These are phyloP conservation scores for Lithobates pipiens DNA, from an alignment of 2,797 vertebrate genomes.

Conservation along the genomic window DNA sequence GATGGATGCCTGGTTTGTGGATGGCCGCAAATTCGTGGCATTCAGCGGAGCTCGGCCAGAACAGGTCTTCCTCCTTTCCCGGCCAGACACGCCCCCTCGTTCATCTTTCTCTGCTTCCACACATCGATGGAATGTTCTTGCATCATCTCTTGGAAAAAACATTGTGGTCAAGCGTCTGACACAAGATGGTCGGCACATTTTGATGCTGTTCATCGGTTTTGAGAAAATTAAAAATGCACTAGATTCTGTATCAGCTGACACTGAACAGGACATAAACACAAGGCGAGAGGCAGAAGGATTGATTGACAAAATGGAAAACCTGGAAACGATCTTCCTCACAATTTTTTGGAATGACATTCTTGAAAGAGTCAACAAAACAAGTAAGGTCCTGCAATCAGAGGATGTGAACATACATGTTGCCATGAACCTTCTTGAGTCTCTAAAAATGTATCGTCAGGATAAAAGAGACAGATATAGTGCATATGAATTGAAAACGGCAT, in stretches of 20 bases:
- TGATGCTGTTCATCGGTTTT: conserved; percentile 5
- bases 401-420: background rate
- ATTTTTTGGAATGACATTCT: too few species aligned
- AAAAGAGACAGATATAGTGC: background rate
- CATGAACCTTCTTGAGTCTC: background rate
- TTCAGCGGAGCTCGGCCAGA: too few species aligned
- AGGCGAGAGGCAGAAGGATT: too few species aligned
- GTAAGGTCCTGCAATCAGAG: background rate
- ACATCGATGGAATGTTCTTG: background rate
- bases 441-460: background rate
- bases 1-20: too few species aligned
- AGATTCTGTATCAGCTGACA: too few species aligned
- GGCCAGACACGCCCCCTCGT: too few species aligned
- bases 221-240: background rate
- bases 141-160: background rate
- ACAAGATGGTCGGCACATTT: background rate
- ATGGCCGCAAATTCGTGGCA: too few species aligned
- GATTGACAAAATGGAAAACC: too few species aligned
- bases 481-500: background rate
- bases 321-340: too few species aligned
- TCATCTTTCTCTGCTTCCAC: too few species aligned
- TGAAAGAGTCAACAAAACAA: too few species aligned
- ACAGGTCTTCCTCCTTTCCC: too few species aligned
- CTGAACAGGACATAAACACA: background rate
- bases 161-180: conserved; percentile 7